Conservation (phyloP, 2,888 invertebrate genomes). For the Rhingia rostrata region DNA sequence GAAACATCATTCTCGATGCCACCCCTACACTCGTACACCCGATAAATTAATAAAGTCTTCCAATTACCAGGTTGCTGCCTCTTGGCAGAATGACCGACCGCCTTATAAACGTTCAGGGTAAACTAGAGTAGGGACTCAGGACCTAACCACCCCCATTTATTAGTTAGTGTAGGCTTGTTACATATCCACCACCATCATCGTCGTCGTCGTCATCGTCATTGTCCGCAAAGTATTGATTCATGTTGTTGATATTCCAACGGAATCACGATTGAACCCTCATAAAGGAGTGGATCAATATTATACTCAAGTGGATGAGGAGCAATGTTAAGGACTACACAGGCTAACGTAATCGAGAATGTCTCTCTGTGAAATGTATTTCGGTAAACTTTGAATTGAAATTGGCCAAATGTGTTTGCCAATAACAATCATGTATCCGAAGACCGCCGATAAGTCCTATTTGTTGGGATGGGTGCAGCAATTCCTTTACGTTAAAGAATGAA, state of each 20-base stretch:
- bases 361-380: constrained; percentile 40
- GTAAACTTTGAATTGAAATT: constrained; percentile 53
- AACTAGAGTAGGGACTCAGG: constrained; percentile 10
- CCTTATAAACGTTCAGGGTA: constrained; percentile 37
- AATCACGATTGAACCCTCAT: constrained; percentile 64
- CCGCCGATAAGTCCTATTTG: constrained; percentile 4
- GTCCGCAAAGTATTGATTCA: constrained; percentile 66
- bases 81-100: constrained; percentile 50
- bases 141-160: constrained; percentile 41
- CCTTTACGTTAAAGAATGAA: constrained; percentile 26
- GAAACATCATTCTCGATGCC: constrained; percentile 20
- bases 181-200: constrained; percentile 13
- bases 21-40: constrained; percentile 32
- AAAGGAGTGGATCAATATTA: constrained; percentile 60
- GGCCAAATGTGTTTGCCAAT: constrained; percentile 45
- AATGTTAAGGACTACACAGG: constrained; percentile 39
- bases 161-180: constrained; percentile 41
- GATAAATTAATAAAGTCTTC: constrained; percentile 72
- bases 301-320: constrained; percentile 3
- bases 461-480: constrained; percentile 22
- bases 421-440: constrained; percentile 35
- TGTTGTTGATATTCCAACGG: constrained; percentile 56
- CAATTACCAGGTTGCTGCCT: constrained; percentile 60
- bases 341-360: constrained; percentile 53
- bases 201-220: constrained; percentile 11